A percentile compares a stretch with the other conserved stretches of the same genome.
phyloP scores from a whole-genome alignment of 2,797 vertebrate genomes.

The Tapera naevia region DNA sequence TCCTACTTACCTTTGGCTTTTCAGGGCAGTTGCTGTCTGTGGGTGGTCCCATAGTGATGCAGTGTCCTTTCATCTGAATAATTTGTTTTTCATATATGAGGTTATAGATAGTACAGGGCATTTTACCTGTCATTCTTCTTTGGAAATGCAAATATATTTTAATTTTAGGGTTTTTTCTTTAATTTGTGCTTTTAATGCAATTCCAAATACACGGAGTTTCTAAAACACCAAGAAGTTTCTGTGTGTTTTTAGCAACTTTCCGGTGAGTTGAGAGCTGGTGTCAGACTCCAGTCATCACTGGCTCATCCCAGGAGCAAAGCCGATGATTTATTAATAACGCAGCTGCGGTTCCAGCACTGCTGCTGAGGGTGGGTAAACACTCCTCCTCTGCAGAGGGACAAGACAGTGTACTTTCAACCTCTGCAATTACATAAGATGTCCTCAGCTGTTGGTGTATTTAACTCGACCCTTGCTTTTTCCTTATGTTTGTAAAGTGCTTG shows the following conservation, averaged over 20 bases:
- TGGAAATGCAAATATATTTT: background rate
- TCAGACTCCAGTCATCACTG: background rate
- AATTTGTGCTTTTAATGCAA: background rate
- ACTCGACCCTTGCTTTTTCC: background rate
- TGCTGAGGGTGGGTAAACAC: background rate
- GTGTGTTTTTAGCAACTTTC: background rate
- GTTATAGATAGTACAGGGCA: background rate
- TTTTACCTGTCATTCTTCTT: background rate
- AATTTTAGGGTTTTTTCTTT: background rate
- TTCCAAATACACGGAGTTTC: background rate
- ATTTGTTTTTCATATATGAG: background rate
- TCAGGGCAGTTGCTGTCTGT: background rate
- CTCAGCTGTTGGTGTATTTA: background rate
- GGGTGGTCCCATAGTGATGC: background rate
- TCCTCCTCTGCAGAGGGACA: conserved; percentile 3
- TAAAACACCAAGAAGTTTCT: background rate
- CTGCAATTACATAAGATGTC: background rate
- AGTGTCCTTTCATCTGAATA: background rate
- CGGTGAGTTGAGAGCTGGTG: background rate
- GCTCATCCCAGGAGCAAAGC: background rate
- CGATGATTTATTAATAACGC: conserved; percentile 9
- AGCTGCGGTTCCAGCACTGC: background rate
- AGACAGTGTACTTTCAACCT: conserved; percentile 26
- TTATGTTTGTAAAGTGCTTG: background rate
- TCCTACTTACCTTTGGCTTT: background rate